phyloP scores from a whole-genome alignment of 2,113 vertebrate genomes.

The Limnothrissa miodon region DNA sequence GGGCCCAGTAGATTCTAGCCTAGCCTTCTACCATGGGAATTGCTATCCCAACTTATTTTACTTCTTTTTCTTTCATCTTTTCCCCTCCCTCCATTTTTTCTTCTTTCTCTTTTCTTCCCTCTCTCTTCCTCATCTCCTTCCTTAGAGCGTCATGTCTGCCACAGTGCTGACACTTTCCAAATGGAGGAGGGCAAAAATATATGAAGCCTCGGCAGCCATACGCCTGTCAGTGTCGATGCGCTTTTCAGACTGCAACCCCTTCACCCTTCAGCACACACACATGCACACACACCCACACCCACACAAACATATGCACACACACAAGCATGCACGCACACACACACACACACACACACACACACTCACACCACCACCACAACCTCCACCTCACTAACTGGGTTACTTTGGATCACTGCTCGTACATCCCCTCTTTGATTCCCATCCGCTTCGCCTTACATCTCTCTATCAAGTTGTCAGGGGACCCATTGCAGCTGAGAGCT shows the following conservation, averaged over 20 bases:
- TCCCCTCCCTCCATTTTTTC: neutral
- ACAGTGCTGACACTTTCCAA: constrained; percentile 47
- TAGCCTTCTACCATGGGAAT: neutral
- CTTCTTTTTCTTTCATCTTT: neutral
- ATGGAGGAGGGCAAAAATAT: constrained; percentile 38
- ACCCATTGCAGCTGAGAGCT: constrained; percentile 29
- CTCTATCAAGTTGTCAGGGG: constrained; percentile 33
- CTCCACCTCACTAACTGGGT: constrained; percentile 52
- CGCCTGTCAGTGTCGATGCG: constrained; percentile 52
- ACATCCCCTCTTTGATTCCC: constrained; percentile 41
- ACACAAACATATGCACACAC: neutral
- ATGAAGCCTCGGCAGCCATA: constrained; percentile 39
- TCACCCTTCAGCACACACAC: neutral
- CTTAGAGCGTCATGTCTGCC: constrained; percentile 9
- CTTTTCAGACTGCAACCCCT: constrained; percentile 43
- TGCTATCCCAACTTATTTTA: neutral
- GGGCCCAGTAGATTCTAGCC: neutral
- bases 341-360: constrained; percentile 11
- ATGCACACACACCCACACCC: neutral
- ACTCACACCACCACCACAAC: neutral
- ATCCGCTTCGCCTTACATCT: constrained; percentile 31
- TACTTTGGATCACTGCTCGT: constrained; percentile 53
- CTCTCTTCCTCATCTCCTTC: neutral
- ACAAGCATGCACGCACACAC: neutral
- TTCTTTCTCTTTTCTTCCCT: neutral